These are phyloP conservation scores for Harpagoxenus sublaevis DNA, from an alignment of 2,888 invertebrate genomes.

Conservation along the genomic window DNA sequence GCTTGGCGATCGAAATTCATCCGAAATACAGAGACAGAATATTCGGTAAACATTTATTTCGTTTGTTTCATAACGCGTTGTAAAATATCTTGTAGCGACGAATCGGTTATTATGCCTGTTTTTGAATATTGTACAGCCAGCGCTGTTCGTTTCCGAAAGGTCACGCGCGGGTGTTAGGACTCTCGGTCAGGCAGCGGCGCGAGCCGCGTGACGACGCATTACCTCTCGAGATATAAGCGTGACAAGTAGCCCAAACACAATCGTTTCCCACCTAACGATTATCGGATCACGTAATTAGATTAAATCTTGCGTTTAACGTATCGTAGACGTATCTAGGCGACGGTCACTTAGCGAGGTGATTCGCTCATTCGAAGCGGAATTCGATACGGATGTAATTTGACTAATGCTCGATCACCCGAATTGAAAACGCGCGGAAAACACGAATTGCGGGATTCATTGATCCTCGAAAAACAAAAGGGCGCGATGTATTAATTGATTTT, in stretches of 20 bases:
- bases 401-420: background rate
- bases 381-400: background rate
- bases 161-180: background rate
- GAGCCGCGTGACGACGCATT: background rate
- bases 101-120: background rate
- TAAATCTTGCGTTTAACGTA: background rate
- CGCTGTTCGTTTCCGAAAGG: background rate
- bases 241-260: background rate
- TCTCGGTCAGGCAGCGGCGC: background rate
- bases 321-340: background rate
- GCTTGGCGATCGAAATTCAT: background rate
- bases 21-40: background rate
- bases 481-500: background rate
- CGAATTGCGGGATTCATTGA: background rate
- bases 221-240: background rate
- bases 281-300: background rate
- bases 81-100: background rate
- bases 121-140: background rate
- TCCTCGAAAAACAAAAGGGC: background rate
- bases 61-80: background rate
- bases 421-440: background rate
- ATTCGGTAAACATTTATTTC: background rate
- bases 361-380: background rate
- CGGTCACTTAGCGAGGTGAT: background rate
- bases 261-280: background rate